Evolutionary conservation across 1,140 invertebrate genomes (phyloP).

Genomic region (Cardiocondyla obscurior): DNA sequence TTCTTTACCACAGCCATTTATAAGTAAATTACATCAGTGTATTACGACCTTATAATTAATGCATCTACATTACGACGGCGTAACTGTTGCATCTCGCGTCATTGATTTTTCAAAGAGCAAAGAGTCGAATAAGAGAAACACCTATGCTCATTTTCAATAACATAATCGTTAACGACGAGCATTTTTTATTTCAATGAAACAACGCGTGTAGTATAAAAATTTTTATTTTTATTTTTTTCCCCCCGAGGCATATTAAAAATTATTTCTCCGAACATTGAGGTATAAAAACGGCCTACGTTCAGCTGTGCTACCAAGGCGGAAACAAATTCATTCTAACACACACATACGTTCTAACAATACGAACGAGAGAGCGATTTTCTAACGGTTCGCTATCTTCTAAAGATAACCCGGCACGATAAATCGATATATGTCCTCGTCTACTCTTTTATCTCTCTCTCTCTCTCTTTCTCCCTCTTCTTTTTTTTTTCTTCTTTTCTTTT

Average conservation of each 20-base stretch:
- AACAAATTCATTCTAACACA: not conserved
- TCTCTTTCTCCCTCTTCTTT: slow-evolving; percentile 17
- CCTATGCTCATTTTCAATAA: slow-evolving; percentile 1
- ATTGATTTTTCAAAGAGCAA: not conserved
- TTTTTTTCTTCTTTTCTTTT: slow-evolving; percentile 4
- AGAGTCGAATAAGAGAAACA: not conserved
- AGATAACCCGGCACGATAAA: slow-evolving; percentile 41
- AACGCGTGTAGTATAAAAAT: not conserved
- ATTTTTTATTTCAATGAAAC: slow-evolving; percentile 20
- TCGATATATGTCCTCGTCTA: slow-evolving; percentile 13
- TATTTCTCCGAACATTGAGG: not conserved
- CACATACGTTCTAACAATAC: too few species aligned
- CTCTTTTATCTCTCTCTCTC: not conserved
- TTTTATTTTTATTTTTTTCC: too few species aligned
- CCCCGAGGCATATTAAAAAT: not conserved
- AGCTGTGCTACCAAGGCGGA: not conserved
- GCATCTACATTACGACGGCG: slow-evolving; percentile 17
- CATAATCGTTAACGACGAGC: not conserved
- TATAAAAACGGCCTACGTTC: not conserved
- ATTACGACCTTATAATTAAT: slow-evolving; percentile 33
- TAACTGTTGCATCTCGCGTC: slow-evolving; percentile 15
- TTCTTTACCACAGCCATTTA: slow-evolving; percentile 23
- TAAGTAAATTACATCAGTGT: slow-evolving; percentile 21
- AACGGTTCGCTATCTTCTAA: slow-evolving; percentile 42
- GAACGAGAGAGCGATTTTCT: slow-evolving; percentile 6